These are phyloP conservation scores for Phoxinus dragarum DNA, from an alignment of 2,797 vertebrate species.

Conservation along the genomic window DNA sequence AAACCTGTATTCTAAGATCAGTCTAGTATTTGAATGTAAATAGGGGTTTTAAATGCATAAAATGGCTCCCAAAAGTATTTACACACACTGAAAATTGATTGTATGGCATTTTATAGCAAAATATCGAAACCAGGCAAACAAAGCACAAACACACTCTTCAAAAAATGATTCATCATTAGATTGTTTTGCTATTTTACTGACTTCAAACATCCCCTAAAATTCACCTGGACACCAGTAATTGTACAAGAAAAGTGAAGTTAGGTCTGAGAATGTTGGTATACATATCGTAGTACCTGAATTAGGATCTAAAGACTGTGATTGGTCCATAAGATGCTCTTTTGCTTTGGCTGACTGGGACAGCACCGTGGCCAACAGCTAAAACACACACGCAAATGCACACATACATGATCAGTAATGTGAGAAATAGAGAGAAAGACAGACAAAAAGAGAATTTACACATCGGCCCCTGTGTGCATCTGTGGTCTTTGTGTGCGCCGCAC, in stretches of 20 bases:
- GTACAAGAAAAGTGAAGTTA: background rate
- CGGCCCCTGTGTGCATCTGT: background rate
- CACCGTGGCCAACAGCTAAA: conserved; percentile 93
- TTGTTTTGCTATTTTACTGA: background rate
- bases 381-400: conserved; percentile 26
- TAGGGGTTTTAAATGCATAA: background rate
- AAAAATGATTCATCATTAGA: background rate
- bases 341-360: conserved; percentile 96
- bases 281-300: conserved; percentile 80
- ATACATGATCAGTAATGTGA: conserved; percentile 40
- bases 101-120: background rate
- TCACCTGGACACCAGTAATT: background rate
- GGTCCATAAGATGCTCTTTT: conserved; percentile 88
- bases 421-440: conserved; percentile 11
- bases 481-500: conserved; percentile 57
- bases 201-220: background rate
- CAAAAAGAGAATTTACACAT: background rate
- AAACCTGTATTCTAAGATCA: background rate
- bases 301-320: conserved; percentile 89
- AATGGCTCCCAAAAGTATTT: background rate
- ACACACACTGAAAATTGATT: background rate
- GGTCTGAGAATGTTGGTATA: background rate
- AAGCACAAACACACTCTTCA: background rate
- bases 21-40: background rate
- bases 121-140: background rate